Conservation (phyloP, 2,888 invertebrate species). For the Leptinotarsa peninsularis region DNA sequence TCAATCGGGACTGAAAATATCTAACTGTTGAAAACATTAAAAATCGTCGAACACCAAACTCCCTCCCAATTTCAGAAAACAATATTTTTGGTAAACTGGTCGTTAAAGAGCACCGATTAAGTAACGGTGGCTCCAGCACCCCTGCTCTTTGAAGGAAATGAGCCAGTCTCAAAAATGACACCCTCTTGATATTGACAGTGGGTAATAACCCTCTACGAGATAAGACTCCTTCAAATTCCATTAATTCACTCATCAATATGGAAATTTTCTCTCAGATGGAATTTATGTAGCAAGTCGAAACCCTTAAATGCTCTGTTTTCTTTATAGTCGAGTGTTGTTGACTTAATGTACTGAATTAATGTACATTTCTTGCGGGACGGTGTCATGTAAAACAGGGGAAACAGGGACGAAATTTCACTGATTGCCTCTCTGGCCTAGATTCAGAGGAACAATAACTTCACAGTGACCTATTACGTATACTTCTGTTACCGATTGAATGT, state of each 20-base stretch:
- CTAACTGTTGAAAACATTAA: too few species aligned
- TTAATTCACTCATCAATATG: conserved; percentile 37
- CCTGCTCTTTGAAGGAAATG: neutral
- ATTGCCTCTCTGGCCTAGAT: neutral
- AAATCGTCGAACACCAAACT: too few species aligned
- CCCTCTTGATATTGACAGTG: neutral
- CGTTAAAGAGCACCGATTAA: neutral
- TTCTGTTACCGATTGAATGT: too few species aligned
- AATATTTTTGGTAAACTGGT: too few species aligned
- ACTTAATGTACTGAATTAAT: conserved; percentile 41
- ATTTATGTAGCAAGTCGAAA: conserved; percentile 34
- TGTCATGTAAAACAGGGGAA: conserved; percentile 12
- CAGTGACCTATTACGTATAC: neutral
- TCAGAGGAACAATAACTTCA: neutral
- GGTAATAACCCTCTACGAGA: conserved; percentile 8
- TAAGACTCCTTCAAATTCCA: conserved; percentile 9
- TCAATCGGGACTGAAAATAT: too few species aligned
- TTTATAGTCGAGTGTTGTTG: conserved; percentile 34
- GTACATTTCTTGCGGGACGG: conserved; percentile 31
- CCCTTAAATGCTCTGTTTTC: conserved; percentile 34
- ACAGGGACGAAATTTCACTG: neutral
- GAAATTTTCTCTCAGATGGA: conserved; percentile 26
- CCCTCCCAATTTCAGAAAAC: too few species aligned
- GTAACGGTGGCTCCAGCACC: too few species aligned
- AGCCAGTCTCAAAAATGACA: neutral